Percentiles rank a stretch among this genome's conserved stretches.
These are phyloP conservation scores for Apantesis nais DNA, from an alignment of 2,888 invertebrate species.

Conservation along the genomic window DNA sequence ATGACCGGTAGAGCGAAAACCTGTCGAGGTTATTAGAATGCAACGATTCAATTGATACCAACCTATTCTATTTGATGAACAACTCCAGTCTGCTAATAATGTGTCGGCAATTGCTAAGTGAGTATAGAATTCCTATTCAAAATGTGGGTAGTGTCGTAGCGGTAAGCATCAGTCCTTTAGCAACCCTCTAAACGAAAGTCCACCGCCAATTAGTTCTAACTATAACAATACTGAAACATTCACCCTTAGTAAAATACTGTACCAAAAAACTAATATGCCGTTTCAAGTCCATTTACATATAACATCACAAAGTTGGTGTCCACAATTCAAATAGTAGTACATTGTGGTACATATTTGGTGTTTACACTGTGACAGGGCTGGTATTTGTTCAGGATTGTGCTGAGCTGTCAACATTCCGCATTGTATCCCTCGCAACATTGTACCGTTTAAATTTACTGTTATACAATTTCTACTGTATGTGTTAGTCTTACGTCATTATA, in stretches of 20 bases:
- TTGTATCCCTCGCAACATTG: constrained; percentile 23
- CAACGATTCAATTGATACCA: background rate
- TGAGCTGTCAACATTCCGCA: constrained; percentile 16
- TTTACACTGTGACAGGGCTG: background rate
- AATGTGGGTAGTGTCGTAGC: background rate
- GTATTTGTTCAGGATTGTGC: constrained; percentile 34
- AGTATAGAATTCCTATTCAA: background rate
- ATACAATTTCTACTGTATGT: constrained; percentile 8
- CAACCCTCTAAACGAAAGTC: too few species aligned
- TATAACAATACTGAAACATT: background rate
- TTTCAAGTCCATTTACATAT: background rate
- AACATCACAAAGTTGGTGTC: background rate
- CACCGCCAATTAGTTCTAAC: too few species aligned
- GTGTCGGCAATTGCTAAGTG: too few species aligned
- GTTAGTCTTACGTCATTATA: background rate
- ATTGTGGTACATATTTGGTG: background rate
- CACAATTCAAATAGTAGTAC: background rate
- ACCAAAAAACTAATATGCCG: background rate
- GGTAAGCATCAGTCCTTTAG: too few species aligned
- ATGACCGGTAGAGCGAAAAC: background rate
- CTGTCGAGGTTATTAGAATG: background rate
- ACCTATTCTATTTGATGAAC: background rate
- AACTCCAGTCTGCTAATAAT: background rate
- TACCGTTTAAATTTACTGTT: constrained; percentile 14
- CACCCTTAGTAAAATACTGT: background rate